Evolutionary conservation across 2,113 vertebrate species (phyloP), one percentile per base, ranked within the genome.

Genomic region (Perognathus longimembris): DNA sequence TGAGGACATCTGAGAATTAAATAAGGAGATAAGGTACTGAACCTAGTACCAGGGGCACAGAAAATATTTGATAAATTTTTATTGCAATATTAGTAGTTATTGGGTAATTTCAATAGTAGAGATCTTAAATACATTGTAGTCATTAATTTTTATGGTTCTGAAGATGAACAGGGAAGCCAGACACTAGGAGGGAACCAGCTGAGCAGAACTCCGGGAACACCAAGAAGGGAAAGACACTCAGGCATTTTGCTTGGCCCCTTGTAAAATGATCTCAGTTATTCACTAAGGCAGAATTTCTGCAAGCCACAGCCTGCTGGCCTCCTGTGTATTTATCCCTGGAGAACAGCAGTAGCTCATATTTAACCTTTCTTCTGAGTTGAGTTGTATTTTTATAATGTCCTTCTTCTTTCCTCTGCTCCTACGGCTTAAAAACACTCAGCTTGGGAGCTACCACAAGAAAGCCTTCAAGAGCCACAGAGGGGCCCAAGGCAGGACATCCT

Each of bases 291-390:
- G 59, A 80, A 64, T 82, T 79, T 80, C 86, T 92, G 54, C 85
- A 93, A 88, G 85, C 61, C 54, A 3, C 57, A 63, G 38, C 94
- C 80, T 90, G 75, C 83, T 90, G 69, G 86, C 11, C 66, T 91
- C 78, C n/a, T 20, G 38, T 28, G 42, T 63, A 78, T 75, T 84
- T 88, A 74, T 81, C 50, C 38, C 57, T 38, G 6, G 22, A 84
- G 40, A 95, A 84, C 57, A 80, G 70, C 20, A 66, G 7, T n/a
- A 45, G 20, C 59, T 90, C 81, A 10, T 83, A 88, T 90, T 26
- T 12, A 63, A 85, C 74, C 34, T 75, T 63, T 59, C 64, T 75
- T 84, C 42, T 28, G 12, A 87, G 36, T 57, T 67, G n/a, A 89
- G 30, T 1, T 90, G 20, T 73, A 67, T 77, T 84, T 95, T 90